A percentile compares a stretch with the other conserved stretches of the same genome.
Conservation (phyloP, 2,888 invertebrate species). For the Drosophila stalkeri region DNA sequence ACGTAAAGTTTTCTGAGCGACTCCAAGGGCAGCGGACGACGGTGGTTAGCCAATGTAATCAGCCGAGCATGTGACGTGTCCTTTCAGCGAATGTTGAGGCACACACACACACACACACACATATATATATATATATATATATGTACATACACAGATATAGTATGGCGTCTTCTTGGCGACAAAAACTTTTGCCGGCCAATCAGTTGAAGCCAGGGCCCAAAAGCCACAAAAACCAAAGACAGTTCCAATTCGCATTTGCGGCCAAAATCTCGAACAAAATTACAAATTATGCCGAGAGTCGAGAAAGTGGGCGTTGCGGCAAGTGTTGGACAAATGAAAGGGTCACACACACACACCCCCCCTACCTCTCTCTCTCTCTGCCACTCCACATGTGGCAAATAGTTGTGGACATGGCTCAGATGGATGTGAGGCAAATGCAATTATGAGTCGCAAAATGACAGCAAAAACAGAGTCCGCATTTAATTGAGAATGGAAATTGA, state of each 20-base stretch:
- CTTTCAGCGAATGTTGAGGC: conserved; percentile 62
- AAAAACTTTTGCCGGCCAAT: conserved; percentile 72
- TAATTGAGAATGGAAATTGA: conserved; percentile 77
- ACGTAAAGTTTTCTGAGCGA: conserved; percentile 65
- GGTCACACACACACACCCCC: conserved; percentile 17
- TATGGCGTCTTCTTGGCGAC: conserved; percentile 49
- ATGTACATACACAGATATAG: conserved; percentile 24
- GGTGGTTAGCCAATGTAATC: conserved; percentile 56
- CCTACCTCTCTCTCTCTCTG: no score
- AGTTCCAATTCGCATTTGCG: conserved; percentile 29
- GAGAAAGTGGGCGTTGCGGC: conserved; percentile 65
- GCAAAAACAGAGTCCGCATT: conserved; percentile 34
- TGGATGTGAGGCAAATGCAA: conserved; percentile 60
- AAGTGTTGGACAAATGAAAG: conserved; percentile 54
- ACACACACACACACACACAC: conserved; percentile 28
- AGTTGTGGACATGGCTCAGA: conserved; percentile 21
- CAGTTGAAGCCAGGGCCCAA: conserved; percentile 64
- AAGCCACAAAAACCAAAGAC: conserved; percentile 26
- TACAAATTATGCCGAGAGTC: conserved; percentile 56
- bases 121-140: conserved; percentile 21
- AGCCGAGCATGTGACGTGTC: conserved; percentile 73
- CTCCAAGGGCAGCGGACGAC: conserved; percentile 7
- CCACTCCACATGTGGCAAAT: conserved; percentile 17
- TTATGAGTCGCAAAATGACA: conserved; percentile 42
- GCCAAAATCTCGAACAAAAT: conserved; percentile 52